These are phyloP conservation scores for Caracal caracal DNA, from an alignment of 2,113 vertebrate genomes.

Conservation along the genomic window DNA sequence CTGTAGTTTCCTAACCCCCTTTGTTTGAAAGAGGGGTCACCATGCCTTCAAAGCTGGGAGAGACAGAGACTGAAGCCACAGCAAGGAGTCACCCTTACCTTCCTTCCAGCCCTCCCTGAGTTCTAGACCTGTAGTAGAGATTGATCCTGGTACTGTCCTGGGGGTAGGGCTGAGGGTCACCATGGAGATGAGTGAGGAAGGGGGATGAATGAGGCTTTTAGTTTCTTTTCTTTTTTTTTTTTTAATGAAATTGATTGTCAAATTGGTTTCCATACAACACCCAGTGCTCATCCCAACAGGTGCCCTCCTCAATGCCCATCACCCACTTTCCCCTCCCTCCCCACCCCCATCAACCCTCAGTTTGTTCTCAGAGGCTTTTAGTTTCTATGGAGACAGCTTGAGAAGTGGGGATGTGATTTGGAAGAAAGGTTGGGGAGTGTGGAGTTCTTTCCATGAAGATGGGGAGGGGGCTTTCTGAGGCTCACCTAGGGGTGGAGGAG, in stretches of 20 bases:
- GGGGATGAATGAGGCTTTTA: neutral
- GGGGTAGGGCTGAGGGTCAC: slow-evolving; percentile 24
- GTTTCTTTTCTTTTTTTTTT: slow-evolving; percentile 20
- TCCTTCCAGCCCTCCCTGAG: neutral
- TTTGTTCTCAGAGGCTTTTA: neutral
- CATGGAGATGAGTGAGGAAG: slow-evolving; percentile 39
- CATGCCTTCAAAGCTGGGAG: neutral
- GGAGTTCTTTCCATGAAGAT: slow-evolving; percentile 38
- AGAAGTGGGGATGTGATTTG: slow-evolving; percentile 17
- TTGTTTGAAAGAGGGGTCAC: neutral
- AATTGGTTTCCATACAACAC: too few relatives aligned
- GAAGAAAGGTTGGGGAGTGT: slow-evolving; percentile 30
- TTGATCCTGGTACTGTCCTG: slow-evolving; percentile 1
- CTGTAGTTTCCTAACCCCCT: neutral
- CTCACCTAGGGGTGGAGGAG: neutral
- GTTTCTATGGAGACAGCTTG: slow-evolving; percentile 60
- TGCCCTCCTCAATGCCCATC: too few relatives aligned
- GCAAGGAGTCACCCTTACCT: neutral
- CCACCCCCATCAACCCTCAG: too few relatives aligned
- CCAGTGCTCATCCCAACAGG: too few relatives aligned
- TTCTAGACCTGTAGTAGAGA: slow-evolving; percentile 34
- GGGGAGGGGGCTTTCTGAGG: neutral
- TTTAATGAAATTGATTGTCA: too few relatives aligned
- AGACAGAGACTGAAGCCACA: neutral
- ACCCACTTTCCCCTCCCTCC: too few relatives aligned